Conservation (phyloP, 2,888 invertebrate species). For the Callyntrura guangdongensis region DNA sequence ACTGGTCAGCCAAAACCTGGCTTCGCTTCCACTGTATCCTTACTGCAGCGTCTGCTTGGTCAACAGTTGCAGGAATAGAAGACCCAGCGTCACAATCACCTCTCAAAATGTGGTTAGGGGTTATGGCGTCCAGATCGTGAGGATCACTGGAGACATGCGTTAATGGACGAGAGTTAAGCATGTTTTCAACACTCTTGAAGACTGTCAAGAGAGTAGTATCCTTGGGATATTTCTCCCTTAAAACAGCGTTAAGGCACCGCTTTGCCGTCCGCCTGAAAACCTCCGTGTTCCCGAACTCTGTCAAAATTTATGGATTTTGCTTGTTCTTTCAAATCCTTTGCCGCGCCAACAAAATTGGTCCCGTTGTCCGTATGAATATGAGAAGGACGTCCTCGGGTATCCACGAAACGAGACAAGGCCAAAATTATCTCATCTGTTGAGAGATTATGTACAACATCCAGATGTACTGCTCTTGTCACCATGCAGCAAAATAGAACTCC, state of each 20-base stretch:
- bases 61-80: slow-evolving; percentile 13
- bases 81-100: not conserved
- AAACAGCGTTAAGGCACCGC: not conserved
- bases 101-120: slow-evolving; percentile 51
- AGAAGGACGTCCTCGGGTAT: not conserved
- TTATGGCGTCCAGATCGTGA: not conserved
- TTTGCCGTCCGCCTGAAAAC: not conserved
- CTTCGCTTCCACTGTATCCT: slow-evolving; percentile 5
- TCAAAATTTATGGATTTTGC: not conserved
- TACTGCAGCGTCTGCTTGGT: not conserved
- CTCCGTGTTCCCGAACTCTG: not conserved
- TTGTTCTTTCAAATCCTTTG: slow-evolving; percentile 40
- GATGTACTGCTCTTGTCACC: slow-evolving; percentile 69
- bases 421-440: slow-evolving; percentile 68
- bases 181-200: slow-evolving; percentile 21
- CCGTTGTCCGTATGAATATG: slow-evolving; percentile 77
- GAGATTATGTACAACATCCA: slow-evolving; percentile 72
- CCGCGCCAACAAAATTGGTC: slow-evolving; percentile 77
- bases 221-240: slow-evolving; percentile 5
- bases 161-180: slow-evolving; percentile 26
- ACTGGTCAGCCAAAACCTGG: not conserved
- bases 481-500: slow-evolving; percentile 55
- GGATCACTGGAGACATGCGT: slow-evolving; percentile 42
- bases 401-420: slow-evolving; percentile 50
- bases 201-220: slow-evolving; percentile 12